Conservation (phyloP, 2,888 invertebrate genomes). For the Monoplex corrugatus region DNA sequence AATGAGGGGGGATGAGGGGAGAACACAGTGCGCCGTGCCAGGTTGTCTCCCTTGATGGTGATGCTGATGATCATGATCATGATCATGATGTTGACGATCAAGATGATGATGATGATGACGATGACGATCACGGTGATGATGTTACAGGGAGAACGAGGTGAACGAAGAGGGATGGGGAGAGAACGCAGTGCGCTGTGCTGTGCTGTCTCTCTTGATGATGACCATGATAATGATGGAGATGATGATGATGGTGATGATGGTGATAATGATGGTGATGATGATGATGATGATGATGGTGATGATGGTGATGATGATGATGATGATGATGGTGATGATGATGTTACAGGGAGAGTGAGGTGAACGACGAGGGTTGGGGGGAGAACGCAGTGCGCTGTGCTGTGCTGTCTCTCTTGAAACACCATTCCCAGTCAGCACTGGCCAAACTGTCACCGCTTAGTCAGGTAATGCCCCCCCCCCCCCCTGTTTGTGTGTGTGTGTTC, state of each 20-base stretch:
- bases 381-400: slow-evolving; percentile 40
- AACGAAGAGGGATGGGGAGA: not conserved
- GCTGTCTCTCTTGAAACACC: slow-evolving; percentile 45
- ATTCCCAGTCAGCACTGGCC: slow-evolving; percentile 42
- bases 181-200: slow-evolving; percentile 37
- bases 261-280: too few species aligned
- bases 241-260: not conserved
- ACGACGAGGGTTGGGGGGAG: not conserved
- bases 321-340: not conserved
- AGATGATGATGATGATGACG: too few species aligned
- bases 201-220: slow-evolving; percentile 38
- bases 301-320: too few species aligned
- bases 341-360: not conserved
- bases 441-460: slow-evolving; percentile 44
- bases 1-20: not conserved
- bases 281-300: too few species aligned
- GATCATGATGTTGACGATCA: too few species aligned
- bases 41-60: slow-evolving; percentile 34
- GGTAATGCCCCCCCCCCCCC: too few species aligned
- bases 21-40: slow-evolving; percentile 34
- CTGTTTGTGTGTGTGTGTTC: too few species aligned
- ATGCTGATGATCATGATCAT: too few species aligned
- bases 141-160: not conserved
- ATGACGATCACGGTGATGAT: not conserved
- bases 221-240: not conserved